phyloP scores from a whole-genome alignment of 2,888 invertebrate genomes.

The Nebria salina region DNA sequence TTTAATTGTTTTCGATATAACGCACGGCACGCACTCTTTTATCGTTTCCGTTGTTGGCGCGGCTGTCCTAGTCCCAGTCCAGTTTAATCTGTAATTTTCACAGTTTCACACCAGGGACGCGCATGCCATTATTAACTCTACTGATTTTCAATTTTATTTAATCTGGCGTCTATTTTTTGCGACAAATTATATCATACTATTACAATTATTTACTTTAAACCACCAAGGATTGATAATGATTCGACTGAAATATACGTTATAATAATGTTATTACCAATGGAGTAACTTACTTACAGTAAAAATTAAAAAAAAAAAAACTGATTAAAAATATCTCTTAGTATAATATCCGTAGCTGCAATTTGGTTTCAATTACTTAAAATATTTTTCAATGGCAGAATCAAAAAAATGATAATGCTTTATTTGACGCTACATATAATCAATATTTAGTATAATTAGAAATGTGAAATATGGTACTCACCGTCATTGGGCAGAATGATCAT shows the following conservation, averaged over 20 bases:
- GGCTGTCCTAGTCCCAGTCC: neutral
- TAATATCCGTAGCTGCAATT: too few species aligned
- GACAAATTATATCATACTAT: too few species aligned
- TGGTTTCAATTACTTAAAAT: too few species aligned
- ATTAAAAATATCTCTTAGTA: too few species aligned
- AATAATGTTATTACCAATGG: too few species aligned
- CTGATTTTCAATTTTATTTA: slow-evolving; percentile 11
- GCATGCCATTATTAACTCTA: neutral
- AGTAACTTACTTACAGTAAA: too few species aligned
- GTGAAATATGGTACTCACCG: neutral
- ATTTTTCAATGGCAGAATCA: neutral
- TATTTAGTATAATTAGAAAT: neutral
- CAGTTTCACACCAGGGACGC: slow-evolving; percentile 17
- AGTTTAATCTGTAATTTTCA: slow-evolving; percentile 26
- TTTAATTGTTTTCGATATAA: slow-evolving; percentile 44
- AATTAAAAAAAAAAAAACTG: too few species aligned
- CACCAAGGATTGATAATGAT: too few species aligned
- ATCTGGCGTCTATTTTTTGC: neutral
- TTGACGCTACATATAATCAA: neutral
- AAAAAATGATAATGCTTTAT: neutral
- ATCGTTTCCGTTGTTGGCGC: slow-evolving; percentile 18
- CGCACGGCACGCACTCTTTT: slow-evolving; percentile 40
- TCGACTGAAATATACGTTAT: too few species aligned
- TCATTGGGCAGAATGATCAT: neutral
- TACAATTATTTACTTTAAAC: too few species aligned